Evolutionary conservation across 1,140 invertebrate species (phyloP), one percentile per base, ranked within the genome.

Genomic region (Planococcus citri): DNA sequence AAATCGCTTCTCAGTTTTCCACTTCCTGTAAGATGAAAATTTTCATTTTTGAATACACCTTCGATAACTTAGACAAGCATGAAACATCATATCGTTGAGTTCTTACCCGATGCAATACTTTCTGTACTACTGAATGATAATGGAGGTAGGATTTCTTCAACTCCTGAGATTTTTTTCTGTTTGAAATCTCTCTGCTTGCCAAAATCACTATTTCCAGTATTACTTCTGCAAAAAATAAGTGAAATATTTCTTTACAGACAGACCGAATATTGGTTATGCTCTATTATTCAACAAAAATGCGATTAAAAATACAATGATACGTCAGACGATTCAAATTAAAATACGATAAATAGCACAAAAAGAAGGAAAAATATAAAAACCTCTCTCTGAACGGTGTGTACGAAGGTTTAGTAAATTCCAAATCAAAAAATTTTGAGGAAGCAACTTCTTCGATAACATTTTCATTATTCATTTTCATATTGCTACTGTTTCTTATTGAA

Each of bases 81-180:
- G 6, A n/a, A 22, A 58, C n/a, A n/a, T n/a, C n/a, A 58, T 20
- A 20, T n/a, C 17, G 3, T 58, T n/a, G 4, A n/a, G 17, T 51
- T 51, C 60, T 17, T 64, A 64, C 60, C 60, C 2, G 60, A 64
- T 9, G 21, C 22, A 10, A 64, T 64, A 25, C 60, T 64, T 64
- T 64, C 60, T 64, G 60, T 64, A 21, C 60, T 64, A 21, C 60
- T 64, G 20, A 64, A 64, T 64, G 60, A 64, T 17, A 27, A 12
- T 24, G 60, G 22, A 4, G 60, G 60, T 64, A 27, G 17, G 6
- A 64, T 64, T 27, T 64, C 60, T 64, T 64, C 60, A 24, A 64
- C 60, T 24, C 10, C 20, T 24, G 20, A 24, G 10, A 22, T 20
- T 64, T 64, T 64, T 27, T 27, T 64, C 17, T 64, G 60, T 64